Conservation (phyloP, 2,888 invertebrate species). For the Neoaliturus tenellus region DNA sequence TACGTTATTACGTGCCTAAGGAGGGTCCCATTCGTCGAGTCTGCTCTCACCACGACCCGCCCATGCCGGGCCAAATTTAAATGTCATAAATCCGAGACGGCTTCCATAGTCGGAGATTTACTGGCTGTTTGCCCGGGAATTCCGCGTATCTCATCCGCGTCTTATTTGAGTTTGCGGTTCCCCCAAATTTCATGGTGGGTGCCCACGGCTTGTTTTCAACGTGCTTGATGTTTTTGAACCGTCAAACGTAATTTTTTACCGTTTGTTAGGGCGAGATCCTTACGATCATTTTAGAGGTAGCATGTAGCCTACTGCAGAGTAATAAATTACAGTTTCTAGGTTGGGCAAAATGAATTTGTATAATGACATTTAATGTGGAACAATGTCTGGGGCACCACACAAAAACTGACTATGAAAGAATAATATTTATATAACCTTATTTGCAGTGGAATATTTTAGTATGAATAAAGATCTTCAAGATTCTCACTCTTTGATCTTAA, state of each 20-base stretch:
- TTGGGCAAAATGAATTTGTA: too few relatives aligned
- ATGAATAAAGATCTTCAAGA: too few relatives aligned
- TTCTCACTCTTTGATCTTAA: too few relatives aligned
- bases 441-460: too few relatives aligned
- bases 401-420: too few relatives aligned
- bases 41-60: slow-evolving; percentile 16
- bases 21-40: slow-evolving; percentile 30
- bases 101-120: slow-evolving; percentile 32
- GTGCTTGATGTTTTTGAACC: neutral
- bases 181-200: slow-evolving; percentile 5
- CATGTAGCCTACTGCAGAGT: too few relatives aligned
- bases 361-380: too few relatives aligned
- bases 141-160: neutral
- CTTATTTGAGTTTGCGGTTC: slow-evolving; percentile 36
- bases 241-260: neutral
- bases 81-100: slow-evolving; percentile 37
- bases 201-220: neutral
- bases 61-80: slow-evolving; percentile 29
- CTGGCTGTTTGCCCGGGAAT: slow-evolving; percentile 15
- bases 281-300: too few relatives aligned
- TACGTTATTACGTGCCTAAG: slow-evolving; percentile 45
- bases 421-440: too few relatives aligned
- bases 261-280: neutral
- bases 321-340: too few relatives aligned
- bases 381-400: too few relatives aligned